Conservation (phyloP, 2,113 vertebrate genomes). For the Eleginops maclovinus region DNA sequence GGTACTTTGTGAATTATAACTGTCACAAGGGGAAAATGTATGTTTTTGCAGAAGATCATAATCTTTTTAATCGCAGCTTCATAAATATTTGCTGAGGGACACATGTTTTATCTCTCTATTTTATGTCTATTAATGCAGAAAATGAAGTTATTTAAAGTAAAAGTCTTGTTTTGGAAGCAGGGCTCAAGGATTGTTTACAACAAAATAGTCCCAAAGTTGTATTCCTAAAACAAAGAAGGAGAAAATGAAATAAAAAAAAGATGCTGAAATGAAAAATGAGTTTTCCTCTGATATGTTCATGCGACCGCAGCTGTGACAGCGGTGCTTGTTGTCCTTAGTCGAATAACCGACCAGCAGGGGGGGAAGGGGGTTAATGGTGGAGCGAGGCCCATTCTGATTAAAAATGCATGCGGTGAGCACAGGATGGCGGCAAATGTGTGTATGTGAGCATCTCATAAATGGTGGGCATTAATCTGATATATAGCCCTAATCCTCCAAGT, state of each 20-base stretch:
- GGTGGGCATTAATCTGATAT: constrained; percentile 75
- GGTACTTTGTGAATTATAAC: no score
- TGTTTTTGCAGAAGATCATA: no score
- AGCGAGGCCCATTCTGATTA: no score
- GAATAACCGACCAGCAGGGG: neutral
- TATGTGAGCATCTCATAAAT: constrained; percentile 68
- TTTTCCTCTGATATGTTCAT: constrained; percentile 4
- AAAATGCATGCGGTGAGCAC: constrained; percentile 70
- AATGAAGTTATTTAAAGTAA: no score
- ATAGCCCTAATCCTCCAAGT: constrained; percentile 45
- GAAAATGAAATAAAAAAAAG: neutral
- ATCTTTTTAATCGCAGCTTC: no score
- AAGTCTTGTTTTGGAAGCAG: no score
- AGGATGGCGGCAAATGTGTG: constrained; percentile 56
- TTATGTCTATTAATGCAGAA: no score
- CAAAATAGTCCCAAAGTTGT: neutral
- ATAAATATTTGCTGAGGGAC: no score
- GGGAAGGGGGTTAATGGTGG: constrained; percentile 50
- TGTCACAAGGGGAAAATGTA: no score
- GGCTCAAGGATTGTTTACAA: neutral
- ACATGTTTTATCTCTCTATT: no score
- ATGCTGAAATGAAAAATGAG: constrained; percentile 12
- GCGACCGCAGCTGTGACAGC: constrained; percentile 20
- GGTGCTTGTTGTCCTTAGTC: neutral
- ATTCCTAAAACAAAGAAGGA: neutral